phyloP scores from a whole-genome alignment of 2,888 invertebrate species.

The Mythimna pallens region DNA sequence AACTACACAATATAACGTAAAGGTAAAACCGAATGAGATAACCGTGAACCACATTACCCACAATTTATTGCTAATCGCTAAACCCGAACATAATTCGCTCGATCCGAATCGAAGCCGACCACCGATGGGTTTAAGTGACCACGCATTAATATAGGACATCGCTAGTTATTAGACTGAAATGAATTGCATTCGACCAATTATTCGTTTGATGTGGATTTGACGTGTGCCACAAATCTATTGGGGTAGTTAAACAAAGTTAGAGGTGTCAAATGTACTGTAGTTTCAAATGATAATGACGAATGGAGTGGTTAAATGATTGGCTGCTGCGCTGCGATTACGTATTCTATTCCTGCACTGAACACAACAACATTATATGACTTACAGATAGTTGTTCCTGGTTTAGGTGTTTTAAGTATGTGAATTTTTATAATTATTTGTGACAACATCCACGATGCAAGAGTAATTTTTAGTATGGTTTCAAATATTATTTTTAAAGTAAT shows the following conservation, averaged over 20 bases:
- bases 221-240: neutral
- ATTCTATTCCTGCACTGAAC: too few relatives aligned
- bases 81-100: constrained; percentile 63
- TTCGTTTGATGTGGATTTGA: constrained; percentile 15
- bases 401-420: too few relatives aligned
- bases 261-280: neutral
- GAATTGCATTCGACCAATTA: constrained; percentile 34
- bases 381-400: too few relatives aligned
- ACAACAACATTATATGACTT: too few relatives aligned
- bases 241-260: neutral
- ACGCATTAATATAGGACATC: constrained; percentile 48
- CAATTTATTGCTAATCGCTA: constrained; percentile 66
- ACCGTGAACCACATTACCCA: constrained; percentile 51
- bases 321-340: too few relatives aligned
- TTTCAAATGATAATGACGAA: neutral
- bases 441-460: too few relatives aligned
- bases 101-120: constrained; percentile 51
- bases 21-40: constrained; percentile 53
- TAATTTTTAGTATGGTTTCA: too few relatives aligned
- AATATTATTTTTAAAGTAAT: too few relatives aligned
- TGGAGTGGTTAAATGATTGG: too few relatives aligned
- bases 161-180: constrained; percentile 43
- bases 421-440: too few relatives aligned
- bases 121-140: constrained; percentile 59
- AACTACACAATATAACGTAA: constrained; percentile 42